A percentile compares a stretch with the other conserved stretches of the same genome.
Conservation (phyloP, 2,888 invertebrate species). For the Anticlea derivata region DNA sequence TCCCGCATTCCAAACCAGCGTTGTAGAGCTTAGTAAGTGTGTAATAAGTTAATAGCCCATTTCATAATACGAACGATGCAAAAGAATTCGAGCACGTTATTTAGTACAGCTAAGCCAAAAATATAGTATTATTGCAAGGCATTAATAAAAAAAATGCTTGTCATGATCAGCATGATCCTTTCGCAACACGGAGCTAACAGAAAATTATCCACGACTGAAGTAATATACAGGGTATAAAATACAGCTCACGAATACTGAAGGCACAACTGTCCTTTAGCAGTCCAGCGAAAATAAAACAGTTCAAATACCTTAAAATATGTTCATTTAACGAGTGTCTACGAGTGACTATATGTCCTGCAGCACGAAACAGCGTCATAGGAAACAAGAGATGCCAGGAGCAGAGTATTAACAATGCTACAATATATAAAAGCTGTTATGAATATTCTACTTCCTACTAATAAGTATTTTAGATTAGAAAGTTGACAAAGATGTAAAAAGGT, state of each 20-base stretch:
- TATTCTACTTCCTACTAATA: too few species aligned
- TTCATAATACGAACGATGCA: constrained; percentile 15
- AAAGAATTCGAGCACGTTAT: constrained; percentile 10
- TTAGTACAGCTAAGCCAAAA: constrained; percentile 8
- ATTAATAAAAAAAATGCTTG: constrained; percentile 27
- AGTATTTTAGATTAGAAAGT: too few species aligned
- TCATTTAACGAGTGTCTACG: too few species aligned
- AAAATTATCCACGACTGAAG: constrained; percentile 9
- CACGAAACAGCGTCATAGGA: too few species aligned
- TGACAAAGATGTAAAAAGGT: too few species aligned
- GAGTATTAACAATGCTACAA: too few species aligned
- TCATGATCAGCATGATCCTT: constrained; percentile 29
- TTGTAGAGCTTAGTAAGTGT: constrained; percentile 17
- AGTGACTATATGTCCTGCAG: too few species aligned
- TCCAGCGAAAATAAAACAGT: too few species aligned
- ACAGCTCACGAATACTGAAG: not conserved
- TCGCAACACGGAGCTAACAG: constrained; percentile 22
- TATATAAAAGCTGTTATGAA: too few species aligned
- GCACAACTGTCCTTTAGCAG: too few species aligned
- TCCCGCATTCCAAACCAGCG: constrained; percentile 28
- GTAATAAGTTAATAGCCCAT: constrained; percentile 12
- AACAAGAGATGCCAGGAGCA: too few species aligned
- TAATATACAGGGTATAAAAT: not conserved
- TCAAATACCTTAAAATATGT: too few species aligned
- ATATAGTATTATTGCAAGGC: constrained; percentile 14